Evolutionary conservation across 2,888 invertebrate genomes (phyloP), one percentile per base, ranked within the genome.

Genomic region (Aelia acuminata): DNA sequence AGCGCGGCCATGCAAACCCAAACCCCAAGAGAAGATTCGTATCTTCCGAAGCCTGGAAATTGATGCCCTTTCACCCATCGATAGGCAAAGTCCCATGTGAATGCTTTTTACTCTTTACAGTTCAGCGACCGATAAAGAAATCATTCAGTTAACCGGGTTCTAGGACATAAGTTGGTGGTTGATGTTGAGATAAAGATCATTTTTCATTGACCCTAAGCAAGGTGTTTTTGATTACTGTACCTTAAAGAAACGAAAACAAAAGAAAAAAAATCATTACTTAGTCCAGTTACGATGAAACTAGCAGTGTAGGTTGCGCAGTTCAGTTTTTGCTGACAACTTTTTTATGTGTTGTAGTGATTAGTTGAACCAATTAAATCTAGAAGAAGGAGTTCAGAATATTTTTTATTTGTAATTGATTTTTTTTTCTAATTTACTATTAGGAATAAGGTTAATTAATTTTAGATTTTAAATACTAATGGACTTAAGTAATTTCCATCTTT

Each of bases 401-500:
- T 43, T 31, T 31, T 70, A 35, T 70, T 70, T 31, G 3, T 15
- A 18, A 35, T 70, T 35, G 31, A 18, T 8, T 18, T 35, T 35
- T 7, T 3, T 63, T 35, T 53, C n/a, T 53, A 4, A 43, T 43
- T 4, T 57, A 15, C 31, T 70, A 35, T 35, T 35, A 57, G 63
- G 63, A 35, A 35, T 31, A 35, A 70, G 31, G 1, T 70, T 70
- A 70, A 70, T 70, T 70, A 35, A 35, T 70, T 70, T 63, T 63
- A 63, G 63, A 63, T 63, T 35, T 53, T 35, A 35, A 70, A 70
- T 70, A 35, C 35, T 70, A 35, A 70, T 70, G 7, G 5, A 5
- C 63, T 70, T 35, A 70, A 70, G 63, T 35, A 70, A 70, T 31
- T 70, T 10, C 63, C 35, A 63, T n/a, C 53, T 53, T n/a, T 70